phyloP scores from a whole-genome alignment of 1,140 invertebrate genomes.

The Heliothis virescens region DNA sequence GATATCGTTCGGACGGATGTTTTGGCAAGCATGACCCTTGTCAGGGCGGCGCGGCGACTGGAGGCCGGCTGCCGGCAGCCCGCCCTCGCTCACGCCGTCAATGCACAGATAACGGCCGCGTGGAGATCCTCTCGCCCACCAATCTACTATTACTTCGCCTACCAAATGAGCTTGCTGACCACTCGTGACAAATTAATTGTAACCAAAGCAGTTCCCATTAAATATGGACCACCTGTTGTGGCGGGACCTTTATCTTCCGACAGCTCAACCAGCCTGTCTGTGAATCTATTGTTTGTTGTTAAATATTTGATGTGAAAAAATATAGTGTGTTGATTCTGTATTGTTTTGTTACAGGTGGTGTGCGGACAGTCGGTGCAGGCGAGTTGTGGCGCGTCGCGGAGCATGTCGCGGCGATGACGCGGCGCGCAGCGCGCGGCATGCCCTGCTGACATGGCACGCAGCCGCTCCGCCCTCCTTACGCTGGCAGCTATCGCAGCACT shows the following conservation, averaged over 20 bases:
- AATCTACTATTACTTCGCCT: neutral
- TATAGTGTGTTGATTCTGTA: neutral
- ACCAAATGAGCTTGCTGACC: constrained; percentile 35
- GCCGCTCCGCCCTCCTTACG: constrained; percentile 82
- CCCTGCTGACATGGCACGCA: constrained; percentile 83
- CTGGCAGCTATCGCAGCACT: constrained; percentile 82
- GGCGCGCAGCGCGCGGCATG: constrained; percentile 77
- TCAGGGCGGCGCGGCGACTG: constrained; percentile 51
- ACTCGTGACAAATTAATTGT: constrained; percentile 66
- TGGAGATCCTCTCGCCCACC: neutral
- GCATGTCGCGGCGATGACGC: constrained; percentile 80
- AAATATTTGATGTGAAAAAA: too few relatives aligned
- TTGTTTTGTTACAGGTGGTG: constrained; percentile 38
- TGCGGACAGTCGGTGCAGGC: neutral
- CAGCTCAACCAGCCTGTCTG: constrained; percentile 8
- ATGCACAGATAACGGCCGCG: constrained; percentile 30
- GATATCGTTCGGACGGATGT: constrained; percentile 63
- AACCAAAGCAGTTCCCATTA: constrained; percentile 65
- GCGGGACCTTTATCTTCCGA: constrained; percentile 47
- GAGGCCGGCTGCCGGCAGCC: neutral
- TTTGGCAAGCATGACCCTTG: constrained; percentile 67
- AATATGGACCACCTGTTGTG: constrained; percentile 72
- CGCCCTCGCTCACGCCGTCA: neutral
- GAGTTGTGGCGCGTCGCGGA: constrained; percentile 50
- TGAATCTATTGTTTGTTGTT: neutral